Evolutionary conservation across 2,888 invertebrate species (phyloP), one percentile per base, ranked within the genome.

Genomic region (Cartodere bifasciata): DNA sequence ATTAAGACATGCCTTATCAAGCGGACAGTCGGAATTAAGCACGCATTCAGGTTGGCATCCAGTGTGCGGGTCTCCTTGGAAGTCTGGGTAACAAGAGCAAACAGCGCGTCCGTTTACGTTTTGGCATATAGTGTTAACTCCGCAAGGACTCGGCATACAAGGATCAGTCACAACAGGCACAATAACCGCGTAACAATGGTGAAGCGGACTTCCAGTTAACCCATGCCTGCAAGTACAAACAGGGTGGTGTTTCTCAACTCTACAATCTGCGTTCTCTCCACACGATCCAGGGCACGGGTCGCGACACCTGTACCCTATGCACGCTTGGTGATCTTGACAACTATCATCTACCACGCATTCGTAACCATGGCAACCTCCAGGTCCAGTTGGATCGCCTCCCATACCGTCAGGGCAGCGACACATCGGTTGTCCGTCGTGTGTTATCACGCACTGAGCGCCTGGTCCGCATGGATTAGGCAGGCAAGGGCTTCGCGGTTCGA

Each of bases 201-300:
- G 65, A 21, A 79, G 65, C 13, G 87, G 86, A 62, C 86, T 84
- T 26, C 87, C 87, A 23, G 73, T 70, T 25, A 78, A 64, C 13
- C 78, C 80, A 29, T 68, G 60, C 47, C 72, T 67, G 52, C 87
- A 87, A 5, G 71, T 70, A 55, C 87, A 87, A 4, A 83, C 70
- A 16, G 85, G 85, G 52, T 77, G 79, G 56, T 87, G 87, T 52
- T 73, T 66, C 54, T 83, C 77, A 1, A 80, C 79, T 34, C 71
- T 68, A 48, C 87, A 86, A 34, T 66, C 64, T 7, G 86, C 75
- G 44, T 76, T 75, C 13, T 75, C 55, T 6, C 85, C 87, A 53
- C 87, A 87, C 13, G 77, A 73, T 26, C 84, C 84, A 0, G 82
- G 77, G 45, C 86, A 87, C 14, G 86, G 85, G 58, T 86, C 80